These are phyloP conservation scores for Lypha dubia DNA, from an alignment of 2,888 invertebrate genomes.

Conservation along the genomic window DNA sequence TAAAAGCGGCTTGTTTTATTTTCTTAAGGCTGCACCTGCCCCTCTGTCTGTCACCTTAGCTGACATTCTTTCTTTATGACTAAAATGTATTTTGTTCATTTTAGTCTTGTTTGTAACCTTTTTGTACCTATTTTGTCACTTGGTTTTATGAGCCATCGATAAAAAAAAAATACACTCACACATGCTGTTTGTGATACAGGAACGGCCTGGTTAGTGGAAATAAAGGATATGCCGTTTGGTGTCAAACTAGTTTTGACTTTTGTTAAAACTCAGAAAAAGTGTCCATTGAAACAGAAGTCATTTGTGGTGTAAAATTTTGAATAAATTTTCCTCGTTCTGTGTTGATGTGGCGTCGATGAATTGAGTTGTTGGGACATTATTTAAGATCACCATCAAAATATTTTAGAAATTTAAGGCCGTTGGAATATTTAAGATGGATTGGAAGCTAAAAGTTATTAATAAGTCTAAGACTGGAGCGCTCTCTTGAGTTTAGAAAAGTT, in stretches of 20 bases:
- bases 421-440: too few relatives aligned
- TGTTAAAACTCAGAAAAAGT: not conserved
- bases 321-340: slow-evolving; percentile 38
- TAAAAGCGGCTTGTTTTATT: slow-evolving; percentile 57
- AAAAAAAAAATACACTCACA: slow-evolving; percentile 32
- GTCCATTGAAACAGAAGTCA: slow-evolving; percentile 52
- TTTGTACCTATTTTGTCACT: slow-evolving; percentile 73
- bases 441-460: too few relatives aligned
- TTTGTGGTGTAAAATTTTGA: slow-evolving; percentile 60
- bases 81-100: slow-evolving; percentile 14
- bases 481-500: too few relatives aligned
- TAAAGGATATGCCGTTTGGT: slow-evolving; percentile 31
- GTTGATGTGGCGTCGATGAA: not conserved
- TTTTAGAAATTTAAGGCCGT: not conserved
- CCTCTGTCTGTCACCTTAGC: slow-evolving; percentile 71
- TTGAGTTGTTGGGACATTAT: not conserved
- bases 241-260: slow-evolving; percentile 47
- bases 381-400: not conserved
- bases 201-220: slow-evolving; percentile 3
- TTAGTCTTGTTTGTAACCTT: slow-evolving; percentile 63
- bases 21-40: slow-evolving; percentile 52
- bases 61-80: slow-evolving; percentile 30
- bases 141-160: slow-evolving; percentile 66
- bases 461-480: too few relatives aligned
- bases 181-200: slow-evolving; percentile 6